Conservation (phyloP, 2,113 vertebrate species). For the Brachyhypopomus occidentalis region DNA sequence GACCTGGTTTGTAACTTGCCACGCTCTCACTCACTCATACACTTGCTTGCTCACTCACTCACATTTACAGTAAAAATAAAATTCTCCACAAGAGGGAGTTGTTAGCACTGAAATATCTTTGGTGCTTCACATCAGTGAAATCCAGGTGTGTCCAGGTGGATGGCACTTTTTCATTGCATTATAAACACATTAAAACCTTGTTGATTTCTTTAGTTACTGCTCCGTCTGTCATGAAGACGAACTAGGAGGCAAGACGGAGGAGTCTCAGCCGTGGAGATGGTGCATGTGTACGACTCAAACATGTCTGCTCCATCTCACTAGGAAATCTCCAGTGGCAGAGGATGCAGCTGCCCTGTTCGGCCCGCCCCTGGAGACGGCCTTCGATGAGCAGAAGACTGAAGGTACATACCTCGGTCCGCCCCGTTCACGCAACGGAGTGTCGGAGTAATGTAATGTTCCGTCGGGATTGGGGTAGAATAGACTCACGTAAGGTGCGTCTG, state of each 20-base stretch:
- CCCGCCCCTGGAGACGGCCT: conserved; percentile 89
- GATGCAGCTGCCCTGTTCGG: conserved; percentile 86
- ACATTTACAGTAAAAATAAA: too few relatives aligned
- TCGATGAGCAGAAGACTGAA: conserved; percentile 87
- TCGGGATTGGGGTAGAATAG: background rate
- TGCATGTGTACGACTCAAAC: conserved; percentile 16
- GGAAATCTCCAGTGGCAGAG: conserved; percentile 73
- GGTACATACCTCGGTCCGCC: conserved; percentile 69
- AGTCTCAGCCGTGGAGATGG: background rate
- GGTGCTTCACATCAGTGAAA: too few relatives aligned
- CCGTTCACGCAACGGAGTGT: background rate
- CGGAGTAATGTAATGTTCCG: background rate
- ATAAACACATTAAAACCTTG: background rate
- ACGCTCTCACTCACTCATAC: too few relatives aligned
- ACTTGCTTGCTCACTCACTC: too few relatives aligned
- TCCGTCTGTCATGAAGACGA: background rate
- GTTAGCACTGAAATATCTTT: too few relatives aligned
- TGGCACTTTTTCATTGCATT: background rate
- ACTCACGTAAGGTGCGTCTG: background rate
- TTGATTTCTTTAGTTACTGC: background rate
- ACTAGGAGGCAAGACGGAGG: background rate
- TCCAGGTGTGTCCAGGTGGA: too few relatives aligned
- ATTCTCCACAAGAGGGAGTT: too few relatives aligned
- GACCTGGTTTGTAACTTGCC: too few relatives aligned
- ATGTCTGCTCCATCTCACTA: conserved; percentile 63